phyloP scores from a whole-genome alignment of 2,888 invertebrate species.

The Hipparchia semele region DNA sequence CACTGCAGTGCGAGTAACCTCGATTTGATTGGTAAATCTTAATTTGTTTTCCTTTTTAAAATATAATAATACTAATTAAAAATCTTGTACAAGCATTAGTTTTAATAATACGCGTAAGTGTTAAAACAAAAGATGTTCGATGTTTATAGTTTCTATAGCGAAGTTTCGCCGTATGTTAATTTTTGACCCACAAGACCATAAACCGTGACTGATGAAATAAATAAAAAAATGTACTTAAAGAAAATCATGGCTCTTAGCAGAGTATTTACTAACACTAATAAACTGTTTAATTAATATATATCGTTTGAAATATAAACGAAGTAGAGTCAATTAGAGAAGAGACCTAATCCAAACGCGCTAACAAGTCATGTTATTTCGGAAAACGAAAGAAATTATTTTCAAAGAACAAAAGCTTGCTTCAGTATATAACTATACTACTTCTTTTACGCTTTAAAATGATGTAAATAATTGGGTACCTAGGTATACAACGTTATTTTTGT shows the following conservation, averaged over 20 bases:
- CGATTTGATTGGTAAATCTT: too few species aligned
- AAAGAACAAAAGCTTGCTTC: not conserved
- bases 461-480: too few species aligned
- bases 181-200: constrained; percentile 59
- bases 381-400: not conserved
- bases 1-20: too few species aligned
- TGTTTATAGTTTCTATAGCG: constrained; percentile 50
- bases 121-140: constrained; percentile 9
- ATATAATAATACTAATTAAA: not conserved
- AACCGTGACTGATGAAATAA: constrained; percentile 53
- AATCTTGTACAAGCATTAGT: constrained; percentile 5
- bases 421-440: not conserved
- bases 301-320: not conserved
- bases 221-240: constrained; percentile 28
- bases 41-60: too few species aligned
- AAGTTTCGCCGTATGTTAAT: constrained; percentile 56
- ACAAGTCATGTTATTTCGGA: not conserved
- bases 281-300: too few species aligned
- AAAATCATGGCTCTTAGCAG: constrained; percentile 6
- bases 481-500: too few species aligned
- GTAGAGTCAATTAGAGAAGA: not conserved
- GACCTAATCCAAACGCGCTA: not conserved
- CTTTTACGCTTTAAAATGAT: too few species aligned
- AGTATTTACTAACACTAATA: not conserved
- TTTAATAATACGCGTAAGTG: constrained; percentile 8